Conservation (phyloP, 2,797 vertebrate species). For the Esox lucius region DNA sequence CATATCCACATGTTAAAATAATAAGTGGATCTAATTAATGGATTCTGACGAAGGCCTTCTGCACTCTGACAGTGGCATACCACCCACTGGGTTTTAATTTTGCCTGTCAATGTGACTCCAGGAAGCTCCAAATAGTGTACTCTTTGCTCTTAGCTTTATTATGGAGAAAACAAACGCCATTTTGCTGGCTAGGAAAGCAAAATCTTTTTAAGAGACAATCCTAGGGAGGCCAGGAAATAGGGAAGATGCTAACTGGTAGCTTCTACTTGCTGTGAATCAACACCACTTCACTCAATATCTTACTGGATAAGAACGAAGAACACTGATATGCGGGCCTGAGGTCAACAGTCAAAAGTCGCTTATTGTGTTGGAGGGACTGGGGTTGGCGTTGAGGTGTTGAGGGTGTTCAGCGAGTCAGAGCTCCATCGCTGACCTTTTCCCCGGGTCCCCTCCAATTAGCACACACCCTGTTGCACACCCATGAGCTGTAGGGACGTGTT, state of each 20-base stretch:
- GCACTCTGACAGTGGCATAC: constrained; percentile 70
- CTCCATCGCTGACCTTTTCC: constrained; percentile 39
- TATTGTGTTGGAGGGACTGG: not conserved
- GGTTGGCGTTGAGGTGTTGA: not conserved
- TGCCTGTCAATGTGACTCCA: constrained; percentile 71
- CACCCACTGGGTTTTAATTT: constrained; percentile 78
- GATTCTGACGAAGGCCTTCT: constrained; percentile 70
- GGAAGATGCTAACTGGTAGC: not conserved
- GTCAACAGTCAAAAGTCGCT: not conserved
- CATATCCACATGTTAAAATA: not conserved
- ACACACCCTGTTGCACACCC: constrained; percentile 40
- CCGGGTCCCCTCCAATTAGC: constrained; percentile 35
- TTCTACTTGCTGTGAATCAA: not conserved
- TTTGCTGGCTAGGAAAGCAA: not conserved
- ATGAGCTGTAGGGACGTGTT: constrained; percentile 17
- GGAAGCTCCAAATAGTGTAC: constrained; percentile 53
- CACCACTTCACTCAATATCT: not conserved
- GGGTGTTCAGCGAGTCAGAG: not conserved
- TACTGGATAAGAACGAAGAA: not conserved
- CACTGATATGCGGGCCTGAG: not conserved
- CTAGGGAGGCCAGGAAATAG: not conserved
- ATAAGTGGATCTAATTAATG: constrained; percentile 69
- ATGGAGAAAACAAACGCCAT: not conserved
- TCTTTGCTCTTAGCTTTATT: constrained; percentile 40
- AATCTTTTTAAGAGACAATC: not conserved